Conservation (phyloP, 2,113 vertebrate genomes). For the Indri indri region DNA sequence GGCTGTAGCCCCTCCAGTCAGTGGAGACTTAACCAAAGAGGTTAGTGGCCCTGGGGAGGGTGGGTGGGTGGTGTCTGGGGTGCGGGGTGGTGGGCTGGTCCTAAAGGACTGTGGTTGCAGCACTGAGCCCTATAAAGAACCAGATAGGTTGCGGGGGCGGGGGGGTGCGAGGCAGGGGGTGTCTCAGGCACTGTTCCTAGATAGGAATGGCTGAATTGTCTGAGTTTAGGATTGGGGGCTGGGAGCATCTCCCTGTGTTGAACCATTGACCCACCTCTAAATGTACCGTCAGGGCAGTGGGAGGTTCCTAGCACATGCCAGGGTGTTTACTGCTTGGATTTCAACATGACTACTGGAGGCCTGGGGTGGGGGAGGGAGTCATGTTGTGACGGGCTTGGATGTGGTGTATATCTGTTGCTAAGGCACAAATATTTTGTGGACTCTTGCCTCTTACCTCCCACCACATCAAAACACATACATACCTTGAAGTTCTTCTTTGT, state of each 20-base stretch:
- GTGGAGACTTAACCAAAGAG: constrained; percentile 96
- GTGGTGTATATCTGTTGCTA: constrained; percentile 62
- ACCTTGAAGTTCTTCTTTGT: constrained; percentile 53
- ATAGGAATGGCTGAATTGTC: constrained; percentile 3
- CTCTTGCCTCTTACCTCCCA: constrained; percentile 32
- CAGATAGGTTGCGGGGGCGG: background rate
- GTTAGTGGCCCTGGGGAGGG: constrained; percentile 81
- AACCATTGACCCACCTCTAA: constrained; percentile 69
- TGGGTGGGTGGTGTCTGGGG: background rate
- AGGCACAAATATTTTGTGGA: constrained; percentile 56
- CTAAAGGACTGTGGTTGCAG: background rate
- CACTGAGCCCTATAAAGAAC: background rate
- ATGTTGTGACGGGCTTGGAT: constrained; percentile 51
- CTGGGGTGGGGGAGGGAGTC: constrained; percentile 6
- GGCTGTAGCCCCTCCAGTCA: constrained; percentile 92
- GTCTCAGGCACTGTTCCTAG: background rate
- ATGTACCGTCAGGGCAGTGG: constrained; percentile 60
- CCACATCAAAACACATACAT: background rate
- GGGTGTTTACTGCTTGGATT: constrained; percentile 62
- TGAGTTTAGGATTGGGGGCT: background rate
- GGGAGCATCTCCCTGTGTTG: constrained; percentile 55
- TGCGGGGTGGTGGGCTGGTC: background rate
- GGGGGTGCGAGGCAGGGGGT: too few relatives aligned
- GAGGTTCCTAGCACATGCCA: constrained; percentile 72
- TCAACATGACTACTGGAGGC: constrained; percentile 54